Evolutionary conservation across 2,888 invertebrate genomes (phyloP), one percentile per base, ranked within the genome.

Genomic region (Drosophila pseudotakahashii): DNA sequence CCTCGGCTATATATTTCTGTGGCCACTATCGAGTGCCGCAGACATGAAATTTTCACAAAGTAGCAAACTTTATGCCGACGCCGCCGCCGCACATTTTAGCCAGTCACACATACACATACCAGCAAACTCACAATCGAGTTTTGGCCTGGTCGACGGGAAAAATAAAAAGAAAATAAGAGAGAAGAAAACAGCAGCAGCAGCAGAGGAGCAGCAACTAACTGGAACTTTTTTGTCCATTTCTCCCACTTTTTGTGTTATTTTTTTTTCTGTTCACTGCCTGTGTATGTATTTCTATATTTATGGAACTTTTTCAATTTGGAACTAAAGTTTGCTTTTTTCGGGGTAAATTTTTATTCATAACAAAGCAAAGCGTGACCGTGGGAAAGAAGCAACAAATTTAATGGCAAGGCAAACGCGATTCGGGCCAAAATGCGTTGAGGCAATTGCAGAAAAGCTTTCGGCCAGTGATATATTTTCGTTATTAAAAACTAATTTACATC

Each of bases 281-380:
- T 23, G 85, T 79, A 76, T 84, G 85, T 79, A 76, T 84, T 81
- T 86, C 71, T 88, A 79, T 84, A 84, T 84, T 84, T 84, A 84
- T 84, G 77, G 76, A 84, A 84, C 88, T 84, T 84, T 84, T 84
- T 84, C 84, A 84, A 84, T 84, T 84, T 88, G 83, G 73, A 83
- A 84, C 81, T 84, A 83, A 84, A 88, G 81, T 84, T 82, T 79
- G 61, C 70, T 71, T 68, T 81, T 82, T 82, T 77, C 74, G 81
- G 81, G 79, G 73, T 72, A 73, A 68, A 86, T 88, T 81, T 85
- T 82, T 84, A 85, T 82, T 88, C 88, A 83, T 76, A 88, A 85
- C 86, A 86, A 86, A 78, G 75, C 75, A 72, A 77, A 79, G 69
- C 83, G 86, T 82, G 80, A 73, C 78, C 73, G 64, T 70, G 52